These are phyloP conservation scores for Sicus ferrugineus DNA, from an alignment of 2,888 invertebrate species.

Conservation along the genomic window DNA sequence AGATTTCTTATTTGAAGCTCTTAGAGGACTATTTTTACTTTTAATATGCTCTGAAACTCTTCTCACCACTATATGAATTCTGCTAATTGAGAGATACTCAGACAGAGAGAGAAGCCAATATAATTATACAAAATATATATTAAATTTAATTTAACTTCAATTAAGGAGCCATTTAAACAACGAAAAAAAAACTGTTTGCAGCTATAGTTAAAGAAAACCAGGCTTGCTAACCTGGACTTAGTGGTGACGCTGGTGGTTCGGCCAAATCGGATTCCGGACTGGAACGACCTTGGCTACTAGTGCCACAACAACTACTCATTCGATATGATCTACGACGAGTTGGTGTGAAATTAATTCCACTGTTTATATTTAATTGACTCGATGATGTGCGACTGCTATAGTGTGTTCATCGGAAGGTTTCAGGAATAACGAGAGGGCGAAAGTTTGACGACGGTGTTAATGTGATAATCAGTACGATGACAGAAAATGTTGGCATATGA, in stretches of 20 bases:
- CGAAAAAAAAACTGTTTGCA: neutral
- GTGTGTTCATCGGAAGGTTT: slow-evolving; percentile 56
- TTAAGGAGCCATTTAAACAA: slow-evolving; percentile 24
- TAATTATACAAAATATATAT: neutral
- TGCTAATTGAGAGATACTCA: neutral
- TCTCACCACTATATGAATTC: slow-evolving; percentile 1
- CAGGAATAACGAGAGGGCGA: slow-evolving; percentile 52
- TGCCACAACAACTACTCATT: slow-evolving; percentile 67
- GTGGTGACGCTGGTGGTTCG: slow-evolving; percentile 63
- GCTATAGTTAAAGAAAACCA: slow-evolving; percentile 44
- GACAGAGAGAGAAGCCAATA: neutral
- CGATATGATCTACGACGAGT: slow-evolving; percentile 65
- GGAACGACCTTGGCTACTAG: slow-evolving; percentile 65
- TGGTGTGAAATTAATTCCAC: slow-evolving; percentile 64
- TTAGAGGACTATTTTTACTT: too few relatives aligned
- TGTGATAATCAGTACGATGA: neutral
- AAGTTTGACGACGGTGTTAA: neutral
- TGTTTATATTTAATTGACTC: slow-evolving; percentile 65
- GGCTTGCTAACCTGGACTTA: slow-evolving; percentile 65
- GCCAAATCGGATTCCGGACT: slow-evolving; percentile 64
- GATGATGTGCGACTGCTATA: slow-evolving; percentile 65
- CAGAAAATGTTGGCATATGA: neutral
- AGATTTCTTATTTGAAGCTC: too few relatives aligned
- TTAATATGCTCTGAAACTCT: neutral
- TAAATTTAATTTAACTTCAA: neutral